Evolutionary conservation across 1,140 invertebrate species (phyloP).

Genomic region (Drosophila rufa): DNA sequence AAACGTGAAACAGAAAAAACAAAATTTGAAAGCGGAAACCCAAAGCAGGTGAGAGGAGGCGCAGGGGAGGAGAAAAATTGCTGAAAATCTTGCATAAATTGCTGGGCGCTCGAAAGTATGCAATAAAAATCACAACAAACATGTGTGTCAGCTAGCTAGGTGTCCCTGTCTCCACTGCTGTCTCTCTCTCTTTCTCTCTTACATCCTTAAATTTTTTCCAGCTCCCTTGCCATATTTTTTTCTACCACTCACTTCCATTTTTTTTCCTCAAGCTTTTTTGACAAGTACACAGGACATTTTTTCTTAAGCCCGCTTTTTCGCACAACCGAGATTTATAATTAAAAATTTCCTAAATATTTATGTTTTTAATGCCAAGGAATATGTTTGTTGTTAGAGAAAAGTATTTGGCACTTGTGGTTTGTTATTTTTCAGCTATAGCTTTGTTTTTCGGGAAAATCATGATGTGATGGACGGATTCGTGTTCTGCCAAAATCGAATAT

Average conservation of each 20-base stretch:
- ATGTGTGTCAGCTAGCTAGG: conserved; percentile 40
- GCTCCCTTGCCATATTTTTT: neutral
- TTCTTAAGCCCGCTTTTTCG: neutral
- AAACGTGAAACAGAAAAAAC: conserved; percentile 16
- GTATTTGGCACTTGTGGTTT: neutral
- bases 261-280: conserved; percentile 10
- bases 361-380: neutral
- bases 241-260: neutral
- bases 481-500: neutral
- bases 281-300: conserved; percentile 6
- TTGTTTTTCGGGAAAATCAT: too few species aligned
- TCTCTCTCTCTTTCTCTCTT: neutral
- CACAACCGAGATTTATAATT: too few species aligned
- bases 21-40: conserved; percentile 10
- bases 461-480: too few species aligned
- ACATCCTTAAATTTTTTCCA: neutral
- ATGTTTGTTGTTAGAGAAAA: neutral
- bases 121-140: conserved; percentile 80
- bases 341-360: neutral
- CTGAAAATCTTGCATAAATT: conserved; percentile 75
- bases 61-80: conserved; percentile 39
- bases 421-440: too few species aligned
- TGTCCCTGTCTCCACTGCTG: neutral
- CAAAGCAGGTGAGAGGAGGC: neutral
- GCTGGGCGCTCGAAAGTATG: conserved; percentile 63